Base-by-base conservation (phyloP, 64 coral and sea anemone species). In the Trachythela sp. region DNA sequence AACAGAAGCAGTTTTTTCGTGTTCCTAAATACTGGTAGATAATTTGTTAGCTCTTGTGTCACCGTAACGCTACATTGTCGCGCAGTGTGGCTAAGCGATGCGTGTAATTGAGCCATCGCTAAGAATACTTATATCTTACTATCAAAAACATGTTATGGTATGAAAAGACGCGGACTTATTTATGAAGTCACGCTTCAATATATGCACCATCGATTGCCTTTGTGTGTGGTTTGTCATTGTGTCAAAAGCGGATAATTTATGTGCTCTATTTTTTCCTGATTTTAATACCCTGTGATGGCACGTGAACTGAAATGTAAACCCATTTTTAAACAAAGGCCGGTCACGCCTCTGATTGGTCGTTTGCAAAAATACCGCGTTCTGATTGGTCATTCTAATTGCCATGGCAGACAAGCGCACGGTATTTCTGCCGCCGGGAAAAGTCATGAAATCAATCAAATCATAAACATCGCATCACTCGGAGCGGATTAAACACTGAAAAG, bases 381-480 rank as follows among this genome's bases (percentile, higher is more conserved):
- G 7, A 80, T 80, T 80, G 75, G 75, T 13, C 75, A 9, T 14
- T 80, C 20, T 80, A 36, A 80, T 68, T 80, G 30, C 15, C 33
- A 80, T 80, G 37, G 34, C 75, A 80, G 27, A 30, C 75, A 39
- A 17, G 17, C 37, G 15, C 75, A 39, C 6, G 30, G 20, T 80
- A 80, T 80, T 80, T 80, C 75, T 30, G 33, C 31, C 30, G 75
- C 75, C 75, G 75, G 32, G 75, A 80, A 80, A 80, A 80, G 15
- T 36, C 33, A 29, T 36, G 75, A 39, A 35, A 27, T 17, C 4
- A 2, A 39, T 9, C 2, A 36, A 36, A 27, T 80, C 7, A 80
- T 18, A 80, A 72, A 64, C 26, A 27, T 17, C 56, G 26, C 20
- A 2, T 64, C 56, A n/a, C 56, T n/a, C 20, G 18, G 56, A 20